Percentiles rank a stretch among this genome's conserved stretches.
Evolutionary conservation across 2,113 vertebrate species (phyloP).

Genomic region (Peromyscus californicus): DNA sequence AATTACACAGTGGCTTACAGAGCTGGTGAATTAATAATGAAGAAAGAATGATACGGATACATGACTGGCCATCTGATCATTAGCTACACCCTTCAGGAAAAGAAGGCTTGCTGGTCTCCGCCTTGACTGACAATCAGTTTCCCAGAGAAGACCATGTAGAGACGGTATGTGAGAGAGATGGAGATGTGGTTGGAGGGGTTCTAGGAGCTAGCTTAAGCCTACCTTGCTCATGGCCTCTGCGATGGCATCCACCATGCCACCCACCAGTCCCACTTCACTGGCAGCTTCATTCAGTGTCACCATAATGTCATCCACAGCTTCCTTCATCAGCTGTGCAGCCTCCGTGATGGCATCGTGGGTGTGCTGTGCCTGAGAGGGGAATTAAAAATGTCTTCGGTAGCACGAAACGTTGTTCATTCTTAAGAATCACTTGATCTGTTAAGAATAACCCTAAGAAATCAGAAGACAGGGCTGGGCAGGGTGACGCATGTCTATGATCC

Average conservation of each 20-base stretch:
- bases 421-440: background rate
- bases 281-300: constrained; percentile 98
- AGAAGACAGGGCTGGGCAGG: background rate
- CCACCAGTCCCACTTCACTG: constrained; percentile 97
- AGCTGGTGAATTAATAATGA: background rate
- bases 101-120: background rate
- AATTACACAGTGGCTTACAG: background rate
- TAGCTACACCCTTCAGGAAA: background rate
- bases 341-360: constrained; percentile 98
- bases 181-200: rapidly evolving
- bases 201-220: constrained; percentile 62
- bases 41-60: background rate
- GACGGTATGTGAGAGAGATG: background rate
- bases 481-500: background rate
- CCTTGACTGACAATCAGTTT: background rate
- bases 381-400: background rate
- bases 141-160: background rate
- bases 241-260: constrained; percentile 98
- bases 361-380: constrained; percentile 91
- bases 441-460: background rate
- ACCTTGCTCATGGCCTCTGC: constrained; percentile 97
- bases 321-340: constrained; percentile 97
- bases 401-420: background rate
- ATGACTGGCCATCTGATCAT: background rate
- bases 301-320: constrained; percentile 99